phyloP scores from a whole-genome alignment of 2,797 vertebrate species.

The Gouania willdenowi region DNA sequence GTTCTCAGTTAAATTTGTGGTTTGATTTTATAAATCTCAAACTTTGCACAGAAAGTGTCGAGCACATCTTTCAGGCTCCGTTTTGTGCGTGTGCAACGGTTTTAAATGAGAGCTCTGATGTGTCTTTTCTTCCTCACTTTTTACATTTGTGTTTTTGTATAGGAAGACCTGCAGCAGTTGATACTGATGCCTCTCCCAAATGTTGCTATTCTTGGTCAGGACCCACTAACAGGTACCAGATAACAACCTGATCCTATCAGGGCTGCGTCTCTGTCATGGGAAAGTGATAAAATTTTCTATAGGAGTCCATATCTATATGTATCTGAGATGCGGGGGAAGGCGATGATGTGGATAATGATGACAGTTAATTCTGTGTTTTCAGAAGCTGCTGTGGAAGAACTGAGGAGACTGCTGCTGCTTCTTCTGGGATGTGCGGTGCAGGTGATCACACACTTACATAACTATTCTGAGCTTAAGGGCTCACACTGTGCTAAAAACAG shows the following conservation, averaged over 20 bases:
- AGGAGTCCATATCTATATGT: constrained; percentile 40
- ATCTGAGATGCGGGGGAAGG: too few relatives aligned
- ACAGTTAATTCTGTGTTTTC: constrained; percentile 51
- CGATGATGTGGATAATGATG: constrained; percentile 40
- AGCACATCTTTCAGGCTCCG: too few relatives aligned
- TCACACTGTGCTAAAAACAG: too few relatives aligned
- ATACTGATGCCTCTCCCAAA: constrained; percentile 85
- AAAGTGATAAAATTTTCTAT: constrained; percentile 54
- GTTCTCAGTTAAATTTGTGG: too few relatives aligned
- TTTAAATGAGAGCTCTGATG: neutral
- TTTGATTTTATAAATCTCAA: too few relatives aligned
- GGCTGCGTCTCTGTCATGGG: constrained; percentile 23
- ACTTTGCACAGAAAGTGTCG: too few relatives aligned
- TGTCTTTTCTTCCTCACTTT: constrained; percentile 4
- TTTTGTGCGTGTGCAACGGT: too few relatives aligned
- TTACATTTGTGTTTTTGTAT: constrained; percentile 13
- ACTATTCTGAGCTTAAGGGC: neutral
- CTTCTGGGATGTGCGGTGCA: constrained; percentile 88
- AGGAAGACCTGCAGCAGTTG: constrained; percentile 89
- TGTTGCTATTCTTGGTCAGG: constrained; percentile 79
- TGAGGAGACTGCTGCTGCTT: constrained; percentile 81
- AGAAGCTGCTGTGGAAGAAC: constrained; percentile 84
- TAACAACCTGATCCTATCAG: constrained; percentile 44
- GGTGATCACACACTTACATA: constrained; percentile 62
- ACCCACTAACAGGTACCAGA: constrained; percentile 85